Conservation (phyloP, 1,140 invertebrate species). For the Chironomus striatipennis region DNA sequence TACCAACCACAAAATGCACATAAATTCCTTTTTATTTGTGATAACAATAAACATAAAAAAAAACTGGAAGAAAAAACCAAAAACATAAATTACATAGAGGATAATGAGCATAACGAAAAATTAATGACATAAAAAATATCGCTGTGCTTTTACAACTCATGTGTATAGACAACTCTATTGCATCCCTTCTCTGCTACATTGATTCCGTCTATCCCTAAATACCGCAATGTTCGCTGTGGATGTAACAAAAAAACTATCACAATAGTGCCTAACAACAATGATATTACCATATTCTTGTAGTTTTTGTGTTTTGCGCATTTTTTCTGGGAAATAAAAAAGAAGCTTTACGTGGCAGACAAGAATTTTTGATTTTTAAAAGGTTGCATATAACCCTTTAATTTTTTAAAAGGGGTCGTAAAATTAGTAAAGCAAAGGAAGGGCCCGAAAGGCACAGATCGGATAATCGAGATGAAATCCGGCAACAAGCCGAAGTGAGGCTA, state of each 20-base stretch:
- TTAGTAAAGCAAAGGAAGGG: no score
- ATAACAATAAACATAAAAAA: background rate
- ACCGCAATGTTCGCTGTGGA: background rate
- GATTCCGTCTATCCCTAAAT: background rate
- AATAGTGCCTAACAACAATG: background rate
- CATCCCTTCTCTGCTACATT: background rate
- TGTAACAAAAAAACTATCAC: background rate
- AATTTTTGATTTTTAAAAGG: no score
- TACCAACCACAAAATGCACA: background rate
- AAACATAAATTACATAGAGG: conserved; percentile 1
- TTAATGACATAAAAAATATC: conserved; percentile 20
- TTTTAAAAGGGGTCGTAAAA: no score
- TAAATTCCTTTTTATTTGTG: background rate
- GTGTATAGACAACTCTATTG: background rate
- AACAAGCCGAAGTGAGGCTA: no score
- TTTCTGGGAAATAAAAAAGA: no score
- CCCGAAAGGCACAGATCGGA: no score
- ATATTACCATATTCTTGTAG: background rate
- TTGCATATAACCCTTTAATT: no score
- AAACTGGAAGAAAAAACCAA: conserved; percentile 8
- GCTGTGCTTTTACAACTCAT: background rate
- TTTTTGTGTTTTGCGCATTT: no score
- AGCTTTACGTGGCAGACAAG: no score
- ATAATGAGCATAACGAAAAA: conserved; percentile 22
- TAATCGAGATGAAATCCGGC: no score